These are phyloP conservation scores for Drosophila orosa DNA, from an alignment of 1,140 invertebrate species.

Conservation along the genomic window DNA sequence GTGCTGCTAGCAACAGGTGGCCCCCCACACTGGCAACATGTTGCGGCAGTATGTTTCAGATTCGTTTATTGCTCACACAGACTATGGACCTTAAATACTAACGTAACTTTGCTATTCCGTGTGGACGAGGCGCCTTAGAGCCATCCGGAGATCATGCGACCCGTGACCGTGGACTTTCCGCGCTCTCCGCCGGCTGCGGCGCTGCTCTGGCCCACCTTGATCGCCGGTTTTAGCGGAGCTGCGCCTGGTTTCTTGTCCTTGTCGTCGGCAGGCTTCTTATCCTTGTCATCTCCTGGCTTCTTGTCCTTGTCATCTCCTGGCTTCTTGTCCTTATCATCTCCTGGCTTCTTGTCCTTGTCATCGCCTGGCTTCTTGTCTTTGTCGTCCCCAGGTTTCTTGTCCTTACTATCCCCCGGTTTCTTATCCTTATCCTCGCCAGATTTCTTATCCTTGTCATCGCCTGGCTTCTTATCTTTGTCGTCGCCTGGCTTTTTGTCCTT, in stretches of 20 bases:
- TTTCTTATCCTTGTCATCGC: conserved; percentile 62
- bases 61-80: conserved; percentile 53
- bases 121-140: conserved; percentile 33
- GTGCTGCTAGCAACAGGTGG: conserved; percentile 59
- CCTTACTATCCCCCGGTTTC: conserved; percentile 21
- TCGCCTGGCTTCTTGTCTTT: conserved; percentile 63
- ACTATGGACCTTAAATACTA: conserved; percentile 12
- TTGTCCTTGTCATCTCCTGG: conserved; percentile 64
- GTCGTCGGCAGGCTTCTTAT: conserved; percentile 23
- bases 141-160: conserved; percentile 84
- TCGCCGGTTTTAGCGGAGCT: conserved; percentile 67
- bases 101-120: conserved; percentile 6
- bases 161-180: conserved; percentile 81
- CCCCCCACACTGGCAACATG: conserved; percentile 37
- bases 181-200: conserved; percentile 81
- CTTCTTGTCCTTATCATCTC: conserved; percentile 56
- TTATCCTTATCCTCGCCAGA: conserved; percentile 40
- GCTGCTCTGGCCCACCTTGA: conserved; percentile 80
- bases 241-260: conserved; percentile 52
- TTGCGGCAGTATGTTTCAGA: conserved; percentile 18
- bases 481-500: conserved; percentile 53
- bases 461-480: conserved; percentile 49
- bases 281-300: conserved; percentile 45
- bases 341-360: conserved; percentile 48
- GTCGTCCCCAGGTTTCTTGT: conserved; percentile 36